Base-by-base conservation (phyloP, 1,140 invertebrate species). In the Yoshiicerus persimilis region DNA sequence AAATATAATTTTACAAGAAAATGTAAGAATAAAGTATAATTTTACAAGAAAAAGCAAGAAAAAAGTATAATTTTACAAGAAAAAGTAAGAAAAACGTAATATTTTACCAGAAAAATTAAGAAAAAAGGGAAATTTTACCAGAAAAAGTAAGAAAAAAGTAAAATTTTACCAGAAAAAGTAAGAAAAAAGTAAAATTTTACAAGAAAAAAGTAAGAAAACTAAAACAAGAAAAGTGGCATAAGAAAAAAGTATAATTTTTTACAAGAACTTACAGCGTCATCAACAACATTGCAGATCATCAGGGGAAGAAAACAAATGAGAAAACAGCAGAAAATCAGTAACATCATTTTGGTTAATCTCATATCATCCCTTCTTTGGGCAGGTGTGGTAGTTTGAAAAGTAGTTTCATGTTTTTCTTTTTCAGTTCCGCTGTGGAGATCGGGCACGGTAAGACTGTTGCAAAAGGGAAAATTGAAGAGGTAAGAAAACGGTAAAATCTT, bases 251-350 rank as follows among this genome's bases (percentile, higher is more conserved):
- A 20, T n/a, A 75, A 75, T 16, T 0, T n/a, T n/a, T n/a, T n/a
- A n/a, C n/a, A 70, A 41, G 56, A n/a, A 25, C 88, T 88, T 90
- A 92, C 92, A 30, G 95, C 94, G 91, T 97, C 96, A 92, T 96
- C 96, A 62, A 96, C 94, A 16, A 97, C 96, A 92, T 97, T 97
- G 90, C 96, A 96, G 77, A 97, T 93, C 95, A 97, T 97, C 47
- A 97, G 93, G 0, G 96, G 97, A 85, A 97, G 93, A 92, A 97
- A 98, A 91, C 96, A 97, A 30, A 96, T 92, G 1, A 97, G 92
- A 92, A 97, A 97, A 91, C 96, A 96, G 16, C 96, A 93, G 92
- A 98, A 98, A 91, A 97, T 97, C 13, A 95, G 95, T 41, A 97
- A 93, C 96, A 98, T 97, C 89, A 97, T 94, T 87, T 95, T 95